Percentiles rank a stretch among this genome's conserved stretches.
Conservation (phyloP, 2,888 invertebrate species). For the Leucozona laternaria region DNA sequence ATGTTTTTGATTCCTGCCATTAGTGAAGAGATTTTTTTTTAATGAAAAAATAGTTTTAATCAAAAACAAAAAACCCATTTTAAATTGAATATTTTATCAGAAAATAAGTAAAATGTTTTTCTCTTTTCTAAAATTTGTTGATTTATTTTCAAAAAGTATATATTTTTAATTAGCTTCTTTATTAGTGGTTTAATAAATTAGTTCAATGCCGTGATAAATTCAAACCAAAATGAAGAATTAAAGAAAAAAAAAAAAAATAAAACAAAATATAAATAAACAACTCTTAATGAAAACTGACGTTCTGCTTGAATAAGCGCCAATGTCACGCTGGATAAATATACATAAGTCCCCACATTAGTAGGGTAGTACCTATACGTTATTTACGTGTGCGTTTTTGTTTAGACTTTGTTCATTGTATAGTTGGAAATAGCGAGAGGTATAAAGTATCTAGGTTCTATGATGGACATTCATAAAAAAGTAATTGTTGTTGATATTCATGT, state of each 20-base stretch:
- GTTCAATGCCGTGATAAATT: constrained; percentile 14
- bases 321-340: constrained; percentile 48
- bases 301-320: constrained; percentile 42
- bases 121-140: constrained; percentile 46
- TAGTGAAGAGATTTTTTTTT: constrained; percentile 1
- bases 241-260: background rate
- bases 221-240: background rate
- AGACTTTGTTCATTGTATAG: background rate
- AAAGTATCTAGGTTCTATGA: too few relatives aligned
- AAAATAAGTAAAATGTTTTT: constrained; percentile 1
- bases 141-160: constrained; percentile 35
- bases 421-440: background rate
- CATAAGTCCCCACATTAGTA: background rate
- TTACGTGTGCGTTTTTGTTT: background rate
- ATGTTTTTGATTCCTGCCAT: constrained; percentile 16
- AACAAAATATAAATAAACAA: constrained; percentile 13
- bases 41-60: background rate
- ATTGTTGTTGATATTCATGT: too few relatives aligned
- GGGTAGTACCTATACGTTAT: too few relatives aligned
- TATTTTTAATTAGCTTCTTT: constrained; percentile 6
- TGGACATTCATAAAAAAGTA: too few relatives aligned
- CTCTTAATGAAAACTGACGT: constrained; percentile 16
- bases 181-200: constrained; percentile 28
- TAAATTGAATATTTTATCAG: constrained; percentile 21
- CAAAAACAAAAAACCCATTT: background rate